phyloP scores from a whole-genome alignment of 2,797 vertebrate species.

The Moxostoma hubbsi region DNA sequence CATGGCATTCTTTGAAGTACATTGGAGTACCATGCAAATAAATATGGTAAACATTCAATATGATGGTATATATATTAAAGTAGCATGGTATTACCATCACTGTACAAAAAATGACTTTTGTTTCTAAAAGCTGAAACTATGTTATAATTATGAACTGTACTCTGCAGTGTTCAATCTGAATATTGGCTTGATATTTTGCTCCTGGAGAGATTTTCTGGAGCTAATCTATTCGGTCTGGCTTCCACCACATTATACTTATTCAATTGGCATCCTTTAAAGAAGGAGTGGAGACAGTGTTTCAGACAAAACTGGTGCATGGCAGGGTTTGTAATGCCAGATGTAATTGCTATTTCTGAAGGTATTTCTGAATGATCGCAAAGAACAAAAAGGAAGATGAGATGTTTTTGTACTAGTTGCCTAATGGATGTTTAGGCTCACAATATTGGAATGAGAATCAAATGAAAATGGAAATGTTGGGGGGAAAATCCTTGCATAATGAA shows the following conservation, averaged over 20 bases:
- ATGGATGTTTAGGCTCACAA: conserved; percentile 16
- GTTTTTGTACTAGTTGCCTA: conserved; percentile 17
- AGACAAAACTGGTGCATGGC: background rate
- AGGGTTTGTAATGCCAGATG: background rate
- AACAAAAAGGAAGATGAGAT: conserved; percentile 24
- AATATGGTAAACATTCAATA: background rate
- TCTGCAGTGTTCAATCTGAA: background rate
- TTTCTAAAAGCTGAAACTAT: background rate
- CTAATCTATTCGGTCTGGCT: background rate
- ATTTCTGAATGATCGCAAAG: background rate
- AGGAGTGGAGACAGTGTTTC: background rate
- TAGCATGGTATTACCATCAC: background rate
- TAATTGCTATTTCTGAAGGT: conserved; percentile 11
- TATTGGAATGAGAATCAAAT: conserved; percentile 34
- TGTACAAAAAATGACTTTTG: no score
- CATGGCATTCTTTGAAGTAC: background rate
- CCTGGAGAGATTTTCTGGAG: background rate
- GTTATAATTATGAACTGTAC: background rate
- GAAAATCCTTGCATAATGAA: conserved; percentile 27
- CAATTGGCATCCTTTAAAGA: background rate
- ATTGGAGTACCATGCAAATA: background rate
- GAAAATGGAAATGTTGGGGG: conserved; percentile 33
- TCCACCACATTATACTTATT: background rate
- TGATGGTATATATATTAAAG: background rate
- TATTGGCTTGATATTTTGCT: background rate